Base-by-base conservation (phyloP, 2,797 vertebrate genomes). In the Anabacerthia variegaticeps region DNA sequence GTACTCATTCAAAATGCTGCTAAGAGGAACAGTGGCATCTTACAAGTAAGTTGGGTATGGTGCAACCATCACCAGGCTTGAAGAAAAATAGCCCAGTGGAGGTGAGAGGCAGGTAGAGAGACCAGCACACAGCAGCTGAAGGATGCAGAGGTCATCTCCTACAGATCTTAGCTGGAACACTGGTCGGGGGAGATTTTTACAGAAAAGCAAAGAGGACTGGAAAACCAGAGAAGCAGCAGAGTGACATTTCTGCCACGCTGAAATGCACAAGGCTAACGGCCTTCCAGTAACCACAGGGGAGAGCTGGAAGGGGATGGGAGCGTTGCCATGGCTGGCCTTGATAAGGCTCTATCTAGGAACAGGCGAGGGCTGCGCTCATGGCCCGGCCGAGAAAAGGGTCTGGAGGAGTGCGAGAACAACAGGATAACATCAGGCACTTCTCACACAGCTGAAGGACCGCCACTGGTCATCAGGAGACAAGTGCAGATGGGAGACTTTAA, bases 401-500 rank as follows among this genome's bases (percentile, higher is more conserved):
- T 5, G 66, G 93, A 81, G 85, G 92, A 96, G 90, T 52, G 86
- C 10, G 6, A 96, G 93, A 96, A 51, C 63, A 77, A 71, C 76
- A 88, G 93, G 88, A 92, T 85, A 85, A 90, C 68, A 85, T 94
- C 91, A 67, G 85, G 74, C 85, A 37, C 91, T 97, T 89, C 89
- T 92, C 89, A 75, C 74, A 22, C 69, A 79, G 95, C 93, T 36
- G n/a, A 93, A 73, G 80, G 78, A 56, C 79, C 1, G 48, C 79
- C 48, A 6, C 92, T 71, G 89, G 83, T 86, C 92, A 85, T 80
- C 84, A 26, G 58, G 84, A 92, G 84, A 44, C 72, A 75, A 91
- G 91, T 72, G 86, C 80, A 95, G 85, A 92, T 79, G 85, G 65
- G 75, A 96, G 83, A 54, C 85, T 95, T 89, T 94, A 74, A 95